phyloP scores from a whole-genome alignment of 2,888 invertebrate species.

The Zaprionus lineosus region DNA sequence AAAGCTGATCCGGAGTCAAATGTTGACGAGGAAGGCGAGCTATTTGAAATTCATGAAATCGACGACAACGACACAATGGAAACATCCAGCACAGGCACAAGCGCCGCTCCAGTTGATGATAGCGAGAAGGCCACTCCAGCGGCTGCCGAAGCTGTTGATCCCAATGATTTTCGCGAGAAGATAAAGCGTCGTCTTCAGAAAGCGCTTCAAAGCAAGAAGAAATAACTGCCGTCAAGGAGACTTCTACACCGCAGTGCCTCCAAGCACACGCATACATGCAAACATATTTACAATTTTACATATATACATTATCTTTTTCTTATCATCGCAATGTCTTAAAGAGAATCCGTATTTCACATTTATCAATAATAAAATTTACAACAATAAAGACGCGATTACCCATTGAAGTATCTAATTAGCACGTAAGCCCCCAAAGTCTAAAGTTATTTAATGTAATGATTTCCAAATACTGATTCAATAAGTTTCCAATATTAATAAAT shows the following conservation, averaged over 20 bases:
- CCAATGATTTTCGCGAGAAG: slow-evolving; percentile 80
- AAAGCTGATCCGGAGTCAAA: slow-evolving; percentile 5
- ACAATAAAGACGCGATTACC: slow-evolving; percentile 54
- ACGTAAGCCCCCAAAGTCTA: slow-evolving; percentile 51
- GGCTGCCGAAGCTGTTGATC: slow-evolving; percentile 40
- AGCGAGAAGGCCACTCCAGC: neutral
- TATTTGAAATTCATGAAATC: slow-evolving; percentile 52
- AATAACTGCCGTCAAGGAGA: slow-evolving; percentile 46
- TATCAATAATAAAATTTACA: slow-evolving; percentile 48
- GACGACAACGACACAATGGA: slow-evolving; percentile 36
- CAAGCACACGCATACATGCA: slow-evolving; percentile 9
- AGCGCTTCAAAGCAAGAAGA: slow-evolving; percentile 79
- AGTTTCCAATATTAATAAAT: neutral
- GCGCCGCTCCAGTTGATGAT: neutral
- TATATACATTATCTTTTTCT: slow-evolving; percentile 24
- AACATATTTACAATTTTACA: slow-evolving; percentile 15
- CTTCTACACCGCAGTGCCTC: slow-evolving; percentile 13
- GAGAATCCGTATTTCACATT: slow-evolving; percentile 11
- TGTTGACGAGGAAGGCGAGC: slow-evolving; percentile 30
- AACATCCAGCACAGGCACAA: neutral
- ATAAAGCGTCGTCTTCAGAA: slow-evolving; percentile 81
- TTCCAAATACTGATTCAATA: too few species aligned
- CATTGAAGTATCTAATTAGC: slow-evolving; percentile 33
- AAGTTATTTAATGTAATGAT: too few species aligned
- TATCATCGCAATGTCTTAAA: slow-evolving; percentile 27